Percentiles rank a stretch among this genome's conserved stretches.
Evolutionary conservation across 1,140 invertebrate genomes (phyloP).

Genomic region (Subanguina moxae): DNA sequence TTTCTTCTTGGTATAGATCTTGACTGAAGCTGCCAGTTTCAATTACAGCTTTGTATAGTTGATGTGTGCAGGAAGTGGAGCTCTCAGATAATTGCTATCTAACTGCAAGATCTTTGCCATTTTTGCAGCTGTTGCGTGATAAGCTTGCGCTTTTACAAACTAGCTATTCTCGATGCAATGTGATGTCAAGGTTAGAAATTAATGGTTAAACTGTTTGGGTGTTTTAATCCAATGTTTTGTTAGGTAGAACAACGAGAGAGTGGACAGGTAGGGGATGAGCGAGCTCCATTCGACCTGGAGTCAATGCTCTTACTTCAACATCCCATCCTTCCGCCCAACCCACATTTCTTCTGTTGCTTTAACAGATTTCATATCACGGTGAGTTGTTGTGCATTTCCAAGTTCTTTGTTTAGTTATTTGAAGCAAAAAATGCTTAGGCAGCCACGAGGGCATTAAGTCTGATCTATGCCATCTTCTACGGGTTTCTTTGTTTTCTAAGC

Average conservation of each 20-base stretch:
- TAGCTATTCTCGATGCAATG: constrained; percentile 3
- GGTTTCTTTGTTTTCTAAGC: constrained; percentile 6
- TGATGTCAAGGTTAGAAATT: background rate
- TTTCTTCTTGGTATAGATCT: too few species aligned
- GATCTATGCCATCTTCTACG: constrained; percentile 17
- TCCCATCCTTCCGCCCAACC: constrained; percentile 37
- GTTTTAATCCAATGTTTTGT: background rate
- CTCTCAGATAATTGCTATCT: too few species aligned
- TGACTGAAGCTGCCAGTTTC: too few species aligned
- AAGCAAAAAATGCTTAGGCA: constrained; percentile 19
- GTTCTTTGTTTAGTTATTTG: too few species aligned
- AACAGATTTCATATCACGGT: constrained; percentile 42
- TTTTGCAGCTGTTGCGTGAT: too few species aligned
- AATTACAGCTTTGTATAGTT: too few species aligned
- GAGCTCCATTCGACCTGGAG: constrained; percentile 23
- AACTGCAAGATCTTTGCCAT: too few species aligned
- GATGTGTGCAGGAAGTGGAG: too few species aligned
- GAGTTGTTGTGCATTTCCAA: background rate
- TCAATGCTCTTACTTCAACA: constrained; percentile 23
- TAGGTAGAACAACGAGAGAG: background rate
- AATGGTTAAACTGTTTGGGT: background rate
- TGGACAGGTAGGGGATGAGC: constrained; percentile 7
- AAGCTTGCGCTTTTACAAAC: too few species aligned
- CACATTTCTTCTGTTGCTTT: constrained; percentile 43
- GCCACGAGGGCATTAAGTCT: constrained; percentile 36